These are phyloP conservation scores for Cheiracanthium punctorium DNA, from an alignment of 2,888 invertebrate species.

Conservation along the genomic window DNA sequence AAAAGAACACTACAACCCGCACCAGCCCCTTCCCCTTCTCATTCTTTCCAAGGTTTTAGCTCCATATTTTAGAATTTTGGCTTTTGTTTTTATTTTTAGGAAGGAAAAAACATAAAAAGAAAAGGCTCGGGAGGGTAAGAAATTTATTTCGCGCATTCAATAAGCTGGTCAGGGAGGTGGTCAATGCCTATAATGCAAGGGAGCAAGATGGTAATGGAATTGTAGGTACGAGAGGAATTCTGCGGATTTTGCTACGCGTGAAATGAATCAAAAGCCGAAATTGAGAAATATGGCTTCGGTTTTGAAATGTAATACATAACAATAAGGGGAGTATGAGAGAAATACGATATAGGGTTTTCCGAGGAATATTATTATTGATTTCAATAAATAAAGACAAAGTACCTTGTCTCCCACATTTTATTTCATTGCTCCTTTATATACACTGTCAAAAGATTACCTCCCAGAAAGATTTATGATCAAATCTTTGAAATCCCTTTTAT, in stretches of 20 bases:
- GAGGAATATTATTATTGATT: background rate
- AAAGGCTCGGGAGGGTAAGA: background rate
- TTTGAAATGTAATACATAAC: background rate
- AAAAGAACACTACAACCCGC: background rate
- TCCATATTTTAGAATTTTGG: background rate
- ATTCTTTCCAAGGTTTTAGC: background rate
- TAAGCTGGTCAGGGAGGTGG: slow-evolving; percentile 33
- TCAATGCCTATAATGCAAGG: background rate
- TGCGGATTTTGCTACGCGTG: background rate
- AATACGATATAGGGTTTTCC: background rate
- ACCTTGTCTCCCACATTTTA: too few relatives aligned
- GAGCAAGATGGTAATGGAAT: background rate
- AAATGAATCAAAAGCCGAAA: background rate
- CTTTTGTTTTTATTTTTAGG: background rate
- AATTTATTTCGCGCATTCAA: slow-evolving; percentile 46
- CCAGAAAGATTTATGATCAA: too few relatives aligned
- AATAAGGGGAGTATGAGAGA: background rate
- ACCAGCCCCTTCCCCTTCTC: too few relatives aligned
- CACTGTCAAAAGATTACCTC: too few relatives aligned
- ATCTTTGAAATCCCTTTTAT: too few relatives aligned
- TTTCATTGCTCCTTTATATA: too few relatives aligned
- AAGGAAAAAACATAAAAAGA: too few relatives aligned
- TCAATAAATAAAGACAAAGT: background rate
- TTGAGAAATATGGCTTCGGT: background rate
- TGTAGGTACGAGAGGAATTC: background rate